phyloP scores from a whole-genome alignment of 2,113 vertebrate genomes.

The Phalacrocorax pelagicus region DNA sequence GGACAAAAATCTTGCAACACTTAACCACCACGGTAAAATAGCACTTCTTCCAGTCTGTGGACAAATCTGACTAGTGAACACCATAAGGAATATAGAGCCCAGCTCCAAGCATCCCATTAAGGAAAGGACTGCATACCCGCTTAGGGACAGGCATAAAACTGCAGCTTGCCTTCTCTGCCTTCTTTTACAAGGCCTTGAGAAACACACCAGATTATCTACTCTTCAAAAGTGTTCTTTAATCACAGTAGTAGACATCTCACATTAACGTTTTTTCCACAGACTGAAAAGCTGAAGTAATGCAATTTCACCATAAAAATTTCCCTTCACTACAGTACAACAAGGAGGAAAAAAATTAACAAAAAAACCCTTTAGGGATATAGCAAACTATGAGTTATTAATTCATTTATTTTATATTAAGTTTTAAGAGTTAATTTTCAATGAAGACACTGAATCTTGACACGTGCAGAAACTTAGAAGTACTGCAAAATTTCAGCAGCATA shows the following conservation, averaged over 20 bases:
- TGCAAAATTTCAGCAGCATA: background rate
- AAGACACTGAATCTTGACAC: background rate
- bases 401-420: background rate
- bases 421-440: background rate
- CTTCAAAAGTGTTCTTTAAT: background rate
- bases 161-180: background rate
- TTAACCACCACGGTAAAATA: accelerated
- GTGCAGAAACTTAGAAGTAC: background rate
- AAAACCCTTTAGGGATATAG: background rate
- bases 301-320: background rate
- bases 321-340: background rate
- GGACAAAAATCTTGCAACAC: background rate
- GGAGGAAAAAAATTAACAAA: background rate
- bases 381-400: background rate
- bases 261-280: background rate
- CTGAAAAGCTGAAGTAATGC: slow-evolving; percentile 4
- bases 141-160: background rate
- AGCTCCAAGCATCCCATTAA: background rate
- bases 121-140: background rate
- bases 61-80: background rate
- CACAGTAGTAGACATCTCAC: background rate
- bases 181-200: background rate
- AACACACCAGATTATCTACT: background rate
- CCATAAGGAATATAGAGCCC: background rate
- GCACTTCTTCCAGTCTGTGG: background rate